Conservation (phyloP, 92 coral and sea anemone species). For the Bergia sp. region DNA sequence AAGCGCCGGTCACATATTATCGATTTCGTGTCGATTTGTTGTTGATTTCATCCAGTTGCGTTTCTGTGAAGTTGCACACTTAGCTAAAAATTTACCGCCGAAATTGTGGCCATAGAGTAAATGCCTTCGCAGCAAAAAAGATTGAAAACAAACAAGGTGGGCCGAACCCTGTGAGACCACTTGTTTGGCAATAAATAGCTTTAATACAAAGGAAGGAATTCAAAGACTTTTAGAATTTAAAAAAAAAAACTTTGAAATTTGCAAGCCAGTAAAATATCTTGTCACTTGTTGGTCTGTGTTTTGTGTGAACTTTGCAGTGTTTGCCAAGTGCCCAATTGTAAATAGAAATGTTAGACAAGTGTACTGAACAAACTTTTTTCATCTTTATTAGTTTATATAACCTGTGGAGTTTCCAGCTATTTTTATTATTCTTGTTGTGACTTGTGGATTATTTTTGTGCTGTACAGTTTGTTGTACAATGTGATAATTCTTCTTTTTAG, state of each 20-base stretch:
- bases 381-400: too few relatives aligned
- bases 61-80: background rate
- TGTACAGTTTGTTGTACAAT: background rate
- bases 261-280: background rate
- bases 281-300: background rate
- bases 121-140: background rate
- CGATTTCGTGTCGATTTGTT: slow-evolving; percentile 3
- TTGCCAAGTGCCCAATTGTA: background rate
- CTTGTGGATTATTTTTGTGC: background rate
- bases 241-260: background rate
- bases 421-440: background rate
- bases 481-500: background rate
- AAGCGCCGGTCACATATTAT: background rate
- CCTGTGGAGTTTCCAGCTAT: background rate
- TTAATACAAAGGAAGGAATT: slow-evolving; percentile 21
- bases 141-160: background rate
- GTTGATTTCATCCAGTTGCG: slow-evolving; percentile 9
- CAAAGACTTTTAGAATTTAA: background rate
- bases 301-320: background rate
- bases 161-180: slow-evolving; percentile 18
- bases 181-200: slow-evolving; percentile 3
- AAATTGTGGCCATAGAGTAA: background rate
- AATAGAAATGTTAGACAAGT: background rate
- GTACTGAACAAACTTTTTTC: background rate
- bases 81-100: background rate